Base-by-base conservation (phyloP, 1,140 invertebrate genomes). In the Cheumatopsyche charites region DNA sequence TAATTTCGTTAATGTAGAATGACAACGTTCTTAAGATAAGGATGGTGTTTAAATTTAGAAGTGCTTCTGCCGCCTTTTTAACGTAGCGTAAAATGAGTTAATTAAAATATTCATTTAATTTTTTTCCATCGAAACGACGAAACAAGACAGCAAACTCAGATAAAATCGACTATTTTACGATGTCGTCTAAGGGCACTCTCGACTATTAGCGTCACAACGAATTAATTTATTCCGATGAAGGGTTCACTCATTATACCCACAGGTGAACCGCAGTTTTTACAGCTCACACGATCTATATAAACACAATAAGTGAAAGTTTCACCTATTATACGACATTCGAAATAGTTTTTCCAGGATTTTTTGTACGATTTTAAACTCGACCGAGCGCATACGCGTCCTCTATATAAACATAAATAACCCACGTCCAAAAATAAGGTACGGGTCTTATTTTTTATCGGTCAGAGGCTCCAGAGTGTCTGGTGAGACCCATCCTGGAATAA, bases 401-500 rank as follows among this genome's bases (percentile, higher is more conserved):
- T 36, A 9, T 36, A 36, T 9, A 36, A 36, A 36, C 29, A 36
- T 36, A 36, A 36, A 36, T 36, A 36, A 4, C 9, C 29, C 9
- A 36, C 29, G 9, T 36, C 29, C 9, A 36, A 36, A 36, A 36
- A 36, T 36, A 36, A 36, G 29, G 29, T 36, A 3, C 9, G 29
- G 29, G 29, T 9, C 29, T 9, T 36, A 36, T 36, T 36, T 36
- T 36, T 36, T 36, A 36, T 36, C 9, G 29, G 29, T 36, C 29
- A 36, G 23, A 68, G 66, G 66, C 66, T 43, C 17, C 66, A 55
- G 42, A 43, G 12, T 55, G 66, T 68, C 66, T 68, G 66, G 66
- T 45, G 6, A 5, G 66, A 68, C 49, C 47, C 11, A 29, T 68
- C 19, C 23, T 11, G 23, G 25, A 21, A 45, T 58, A 17, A 19